Evolutionary conservation across 2,113 vertebrate genomes (phyloP), one percentile per base, ranked within the genome.

Genomic region (Odontesthes bonariensis): DNA sequence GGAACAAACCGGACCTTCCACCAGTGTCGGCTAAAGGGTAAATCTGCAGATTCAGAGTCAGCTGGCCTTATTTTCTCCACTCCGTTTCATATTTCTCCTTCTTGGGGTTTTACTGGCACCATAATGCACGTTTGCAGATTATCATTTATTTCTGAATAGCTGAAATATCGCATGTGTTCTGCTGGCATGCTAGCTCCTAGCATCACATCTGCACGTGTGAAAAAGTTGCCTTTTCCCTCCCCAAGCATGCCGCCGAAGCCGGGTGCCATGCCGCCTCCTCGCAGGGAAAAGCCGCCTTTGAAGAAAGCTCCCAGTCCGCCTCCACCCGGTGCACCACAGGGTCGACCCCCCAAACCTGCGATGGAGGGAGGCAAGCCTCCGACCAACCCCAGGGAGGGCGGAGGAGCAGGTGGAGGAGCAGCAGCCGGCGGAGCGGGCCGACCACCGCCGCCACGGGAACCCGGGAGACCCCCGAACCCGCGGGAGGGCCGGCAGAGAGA

Each of bases 401-500:
- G 65, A 40, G 69, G 53, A 0, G 6, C 71, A 5, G 72, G 56
- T 0, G n/a, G 59, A 0, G 79, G 52, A 0, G 27, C 53, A 1
- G 69, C 62, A 11, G 38, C 52, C 1, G 69, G 75, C 17, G 88
- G 22, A 32, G 53, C 40, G 0, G 75, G 89, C 0, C 95, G 95
- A 85, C 79, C 94, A 1, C 27, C 82, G n/a, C 4, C 85, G 64
- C 33, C 88, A 85, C 0, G 95, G 0, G 64, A 95, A 91, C 10
- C 86, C 69, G 76, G 92, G 64, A 97, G 97, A 77, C 86, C 94
- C 0, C 93, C 93, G 47, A 96, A 95, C 78, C 92, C 86, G 0
- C 86, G 97, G 77, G 96, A 97, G 81, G 96, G 95, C 0, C 91
- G 96, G 32, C 94, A 94, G 89, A 99, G 97, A 92, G 97, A 98